Evolutionary conservation across 2,888 invertebrate species (phyloP), one percentile per base, ranked within the genome.

Genomic region (Rhagium mordax): DNA sequence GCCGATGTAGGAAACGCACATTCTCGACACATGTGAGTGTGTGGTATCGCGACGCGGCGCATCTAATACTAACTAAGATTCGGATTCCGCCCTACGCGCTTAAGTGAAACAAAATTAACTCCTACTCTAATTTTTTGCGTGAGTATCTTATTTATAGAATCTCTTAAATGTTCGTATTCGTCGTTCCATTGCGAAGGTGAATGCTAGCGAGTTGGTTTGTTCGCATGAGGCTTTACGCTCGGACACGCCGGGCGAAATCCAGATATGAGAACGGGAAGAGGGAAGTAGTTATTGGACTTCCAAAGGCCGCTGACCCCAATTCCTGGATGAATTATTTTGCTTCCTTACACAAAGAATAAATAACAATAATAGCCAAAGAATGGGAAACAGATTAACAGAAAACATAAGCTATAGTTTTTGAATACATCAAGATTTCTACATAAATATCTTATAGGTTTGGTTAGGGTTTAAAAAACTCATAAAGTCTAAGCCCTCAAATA

Each of bases 21-120:
- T 80, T 74, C 76, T 79, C 74, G 70, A 68, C 76, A 78, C 77
- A 77, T 78, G 71, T 77, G 78, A 78, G 75, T 77, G 72, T 74
- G 68, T 69, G 27, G 15, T 24, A 55, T 60, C 74, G 76, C 73
- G 73, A 67, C 79, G 79, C 61, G 74, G 80, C 79, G 79, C 78
- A 80, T 81, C 77, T 76, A 78, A 79, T 70, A 81, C 82, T 82
- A 70, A 81, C 82, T 82, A 77, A 81, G 77, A 78, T 76, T 66
- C 51, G 64, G 41, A 41, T 41, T 41, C 41, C n/a, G n/a, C 64
- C 61, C 66, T 53, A 72, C 73, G 70, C 68, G 69, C 70, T 72
- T 60, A 57, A 49, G 70, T 57, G 59, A 67, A 74, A 67, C 66
- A 67, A 74, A 74, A 70, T 71, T 70, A 72, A 77, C 82, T 83